phyloP scores from a whole-genome alignment of 2,888 invertebrate genomes.

The Thymelicus acteon region DNA sequence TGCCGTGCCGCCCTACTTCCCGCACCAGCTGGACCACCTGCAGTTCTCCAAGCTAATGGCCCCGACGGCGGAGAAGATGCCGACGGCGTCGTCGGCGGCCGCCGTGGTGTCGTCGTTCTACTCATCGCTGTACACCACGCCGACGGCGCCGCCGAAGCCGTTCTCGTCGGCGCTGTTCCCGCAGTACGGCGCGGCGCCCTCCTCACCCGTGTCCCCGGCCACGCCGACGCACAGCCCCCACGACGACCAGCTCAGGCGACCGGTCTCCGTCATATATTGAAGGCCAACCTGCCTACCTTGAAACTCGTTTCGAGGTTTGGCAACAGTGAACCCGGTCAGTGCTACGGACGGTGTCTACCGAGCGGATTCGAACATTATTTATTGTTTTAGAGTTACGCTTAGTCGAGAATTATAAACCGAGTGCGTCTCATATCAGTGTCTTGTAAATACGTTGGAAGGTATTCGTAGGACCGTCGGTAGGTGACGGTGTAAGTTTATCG shows the following conservation, averaged over 20 bases:
- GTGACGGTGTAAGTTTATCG: constrained; percentile 60
- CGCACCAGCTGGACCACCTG: constrained; percentile 88
- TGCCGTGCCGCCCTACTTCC: constrained; percentile 90
- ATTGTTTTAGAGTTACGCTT: constrained; percentile 69
- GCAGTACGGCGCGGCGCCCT: constrained; percentile 79
- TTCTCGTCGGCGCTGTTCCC: constrained; percentile 82
- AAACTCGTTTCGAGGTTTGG: constrained; percentile 64
- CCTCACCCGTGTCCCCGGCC: constrained; percentile 77
- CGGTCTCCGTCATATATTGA: constrained; percentile 90
- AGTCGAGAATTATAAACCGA: constrained; percentile 55
- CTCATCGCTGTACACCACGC: constrained; percentile 87
- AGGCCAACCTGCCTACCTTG: constrained; percentile 78
- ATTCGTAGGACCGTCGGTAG: constrained; percentile 54
- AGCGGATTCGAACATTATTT: constrained; percentile 62
- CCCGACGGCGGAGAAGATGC: constrained; percentile 74
- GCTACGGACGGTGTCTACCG: constrained; percentile 64
- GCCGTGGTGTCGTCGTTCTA: constrained; percentile 89
- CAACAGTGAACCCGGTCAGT: constrained; percentile 54
- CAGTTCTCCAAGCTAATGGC: constrained; percentile 87
- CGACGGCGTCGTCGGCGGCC: constrained; percentile 79
- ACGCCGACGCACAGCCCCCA: constrained; percentile 78
- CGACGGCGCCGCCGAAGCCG: constrained; percentile 79
- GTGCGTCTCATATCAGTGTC: constrained; percentile 75
- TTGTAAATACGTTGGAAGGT: constrained; percentile 70
- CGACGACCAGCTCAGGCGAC: constrained; percentile 87